Base-by-base conservation (phyloP, 53 echinoderm and acorn worm genomes). In the Holothuria leucospilota region DNA sequence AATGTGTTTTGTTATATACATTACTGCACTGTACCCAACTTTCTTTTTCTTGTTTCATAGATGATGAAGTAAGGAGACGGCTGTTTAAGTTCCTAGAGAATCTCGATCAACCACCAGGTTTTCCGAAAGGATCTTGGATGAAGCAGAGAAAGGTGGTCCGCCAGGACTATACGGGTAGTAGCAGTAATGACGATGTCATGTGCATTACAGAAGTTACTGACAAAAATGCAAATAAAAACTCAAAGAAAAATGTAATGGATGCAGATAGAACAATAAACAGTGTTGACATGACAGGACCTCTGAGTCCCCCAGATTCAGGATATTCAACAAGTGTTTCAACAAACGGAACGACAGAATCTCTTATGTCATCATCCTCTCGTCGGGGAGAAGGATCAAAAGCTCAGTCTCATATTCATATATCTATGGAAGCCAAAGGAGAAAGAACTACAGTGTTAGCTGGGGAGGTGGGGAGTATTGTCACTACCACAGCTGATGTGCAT, bases 71-170 rank as follows among this genome's bases (percentile, higher is more conserved):
- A 42, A 94, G 91, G 86, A 62, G 92, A 8, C 77, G 94, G 71
- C 90, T 96, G 28, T 85, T 93, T 24, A 88, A 91, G 63, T 96
- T 96, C 69, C 88, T 96, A 30, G 96, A 93, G 59, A 91, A 94
- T 4, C 80, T 96, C 10, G 94, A 96, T 38, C 93, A 93, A 60
- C 90, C 96, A 20, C 92, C 93, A 14, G 92, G 93, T 52, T 89
- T 82, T 60, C 84, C 84, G 2, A 83, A 83, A 83, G 84, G 84
- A 25, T 83, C 84, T 5, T 83, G 42, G 84, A 80, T 62, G 16
- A 83, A 83, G 49, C 34, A 83, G 51, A 65, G 68, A 26, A 83
- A 83, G 52, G 26, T 83, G 10, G 49, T 83, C 29, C 84, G 52
- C 13, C 66, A 83, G 51, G 68, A 83, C 40, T 83, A 65, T 52